These are phyloP conservation scores for Diprion similis DNA, from an alignment of 1,140 invertebrate species.

Conservation along the genomic window DNA sequence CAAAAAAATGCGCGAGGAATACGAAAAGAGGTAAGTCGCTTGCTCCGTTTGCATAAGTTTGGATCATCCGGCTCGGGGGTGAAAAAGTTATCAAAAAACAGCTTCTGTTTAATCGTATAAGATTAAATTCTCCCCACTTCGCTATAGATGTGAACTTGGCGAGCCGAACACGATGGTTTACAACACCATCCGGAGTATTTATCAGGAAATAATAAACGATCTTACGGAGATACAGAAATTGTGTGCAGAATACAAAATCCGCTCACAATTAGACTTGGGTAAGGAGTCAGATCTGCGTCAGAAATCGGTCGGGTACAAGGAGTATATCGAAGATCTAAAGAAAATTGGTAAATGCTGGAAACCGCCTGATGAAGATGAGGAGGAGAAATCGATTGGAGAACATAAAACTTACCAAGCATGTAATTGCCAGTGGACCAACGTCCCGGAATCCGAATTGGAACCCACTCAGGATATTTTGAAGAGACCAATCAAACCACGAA, in stretches of 20 bases:
- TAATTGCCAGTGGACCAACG: constrained; percentile 26
- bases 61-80: no score
- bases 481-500: not conserved
- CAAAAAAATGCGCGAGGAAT: not conserved
- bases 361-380: not conserved
- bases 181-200: not conserved
- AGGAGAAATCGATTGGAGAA: not conserved
- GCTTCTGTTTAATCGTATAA: no score
- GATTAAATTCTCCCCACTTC: no score
- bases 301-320: not conserved
- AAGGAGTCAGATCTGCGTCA: not conserved
- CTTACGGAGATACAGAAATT: not conserved
- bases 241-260: not conserved
- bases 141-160: not conserved
- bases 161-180: not conserved
- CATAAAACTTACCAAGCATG: not conserved
- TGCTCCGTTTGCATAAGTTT: no score
- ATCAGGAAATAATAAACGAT: not conserved
- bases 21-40: not conserved
- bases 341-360: not conserved
- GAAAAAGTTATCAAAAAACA: no score
- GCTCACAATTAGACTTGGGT: not conserved
- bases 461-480: constrained; percentile 22
- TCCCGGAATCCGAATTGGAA: constrained; percentile 2
- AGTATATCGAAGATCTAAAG: not conserved